phyloP scores from a whole-genome alignment of 2,888 invertebrate species.

The Napeogenes sylphis region DNA sequence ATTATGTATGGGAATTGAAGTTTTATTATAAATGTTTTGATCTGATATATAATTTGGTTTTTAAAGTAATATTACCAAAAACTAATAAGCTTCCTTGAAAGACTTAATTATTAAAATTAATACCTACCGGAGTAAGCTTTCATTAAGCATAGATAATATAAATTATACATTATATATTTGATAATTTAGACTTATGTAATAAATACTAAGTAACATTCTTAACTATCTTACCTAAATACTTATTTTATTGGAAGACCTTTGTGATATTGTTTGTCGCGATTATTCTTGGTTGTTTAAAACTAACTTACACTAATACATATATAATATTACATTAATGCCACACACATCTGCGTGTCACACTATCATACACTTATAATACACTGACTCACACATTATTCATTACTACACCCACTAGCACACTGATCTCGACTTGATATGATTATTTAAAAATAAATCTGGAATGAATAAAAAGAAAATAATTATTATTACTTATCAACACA shows the following conservation, averaged over 20 bases:
- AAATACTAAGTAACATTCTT: neutral
- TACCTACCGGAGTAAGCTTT: conserved; percentile 5
- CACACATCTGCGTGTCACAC: neutral
- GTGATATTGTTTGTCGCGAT: conserved; percentile 76
- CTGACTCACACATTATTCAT: neutral
- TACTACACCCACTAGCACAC: no score
- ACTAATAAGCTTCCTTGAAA: no score
- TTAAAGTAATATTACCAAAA: no score
- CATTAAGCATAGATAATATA: neutral
- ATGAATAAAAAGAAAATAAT: no score
- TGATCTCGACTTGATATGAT: no score
- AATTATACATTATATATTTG: neutral
- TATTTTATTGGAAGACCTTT: conserved; percentile 64
- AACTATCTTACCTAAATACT: conserved; percentile 20
- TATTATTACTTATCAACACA: no score
- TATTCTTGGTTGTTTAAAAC: conserved; percentile 71
- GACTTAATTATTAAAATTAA: neutral
- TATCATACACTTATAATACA: neutral
- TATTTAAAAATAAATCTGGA: no score
- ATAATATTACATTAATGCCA: conserved; percentile 15
- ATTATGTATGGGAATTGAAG: no score
- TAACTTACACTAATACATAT: conserved; percentile 32
- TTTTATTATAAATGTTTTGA: no score
- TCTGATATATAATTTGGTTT: no score
- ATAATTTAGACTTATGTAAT: conserved; percentile 10